Evolutionary conservation across 2,797 vertebrate genomes (phyloP).

Genomic region (Eleutherodactylus coqui): DNA sequence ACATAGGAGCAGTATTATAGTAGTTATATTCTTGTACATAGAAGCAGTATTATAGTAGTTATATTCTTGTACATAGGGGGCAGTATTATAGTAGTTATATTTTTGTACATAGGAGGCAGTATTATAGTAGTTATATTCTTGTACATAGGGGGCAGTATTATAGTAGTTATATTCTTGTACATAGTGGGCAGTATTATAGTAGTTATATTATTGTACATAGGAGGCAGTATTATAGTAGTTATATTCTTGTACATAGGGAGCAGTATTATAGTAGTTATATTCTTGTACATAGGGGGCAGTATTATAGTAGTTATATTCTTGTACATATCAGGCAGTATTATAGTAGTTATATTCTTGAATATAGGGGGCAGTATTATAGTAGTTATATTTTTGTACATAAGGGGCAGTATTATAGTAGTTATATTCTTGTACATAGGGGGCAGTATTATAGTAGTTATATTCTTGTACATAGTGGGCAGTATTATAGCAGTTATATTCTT

Average conservation of each 20-base stretch:
- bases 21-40: not conserved
- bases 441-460: not conserved
- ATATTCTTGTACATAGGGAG: not conserved
- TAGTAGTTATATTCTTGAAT: not conserved
- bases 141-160: not conserved
- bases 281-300: not conserved
- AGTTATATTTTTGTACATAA: not conserved
- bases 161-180: not conserved
- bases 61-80: not conserved
- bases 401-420: not conserved
- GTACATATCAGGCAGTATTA: too few relatives aligned
- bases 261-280: constrained; percentile 3
- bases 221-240: not conserved
- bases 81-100: not conserved
- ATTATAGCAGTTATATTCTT: constrained; percentile 1
- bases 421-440: not conserved
- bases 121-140: constrained; percentile 11
- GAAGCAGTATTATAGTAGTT: constrained; percentile 4
- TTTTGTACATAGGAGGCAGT: not conserved
- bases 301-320: constrained; percentile 1
- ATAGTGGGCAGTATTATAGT: not conserved
- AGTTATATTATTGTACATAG: not conserved
- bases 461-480: not conserved
- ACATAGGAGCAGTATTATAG: not conserved
- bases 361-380: constrained; percentile 5